A percentile compares a stretch with the other conserved stretches of the same genome.
Evolutionary conservation across 35 echinoderm and acorn worm genomes (phyloP).

Genomic region (Diadema setosum): DNA sequence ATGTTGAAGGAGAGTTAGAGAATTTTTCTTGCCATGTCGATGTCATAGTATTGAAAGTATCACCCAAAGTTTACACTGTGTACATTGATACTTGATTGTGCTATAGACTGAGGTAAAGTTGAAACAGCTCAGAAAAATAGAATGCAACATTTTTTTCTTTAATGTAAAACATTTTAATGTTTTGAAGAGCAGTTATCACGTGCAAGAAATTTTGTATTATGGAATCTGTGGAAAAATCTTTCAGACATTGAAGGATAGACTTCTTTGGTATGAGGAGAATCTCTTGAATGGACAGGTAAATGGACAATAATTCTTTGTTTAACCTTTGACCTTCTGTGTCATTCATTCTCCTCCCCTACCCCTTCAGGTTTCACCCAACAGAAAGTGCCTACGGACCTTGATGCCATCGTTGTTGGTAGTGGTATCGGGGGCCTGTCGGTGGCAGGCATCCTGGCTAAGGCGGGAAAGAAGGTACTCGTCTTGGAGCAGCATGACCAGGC

Average conservation of each 20-base stretch:
- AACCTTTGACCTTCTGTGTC: background rate
- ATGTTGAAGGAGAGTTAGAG: no score
- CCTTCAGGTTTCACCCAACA: slow-evolving; percentile 62
- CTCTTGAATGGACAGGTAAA: background rate
- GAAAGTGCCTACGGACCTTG: slow-evolving; percentile 76
- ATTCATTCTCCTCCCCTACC: background rate
- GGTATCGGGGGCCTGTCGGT: slow-evolving; percentile 88
- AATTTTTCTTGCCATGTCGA: no score
- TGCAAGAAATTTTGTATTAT: background rate
- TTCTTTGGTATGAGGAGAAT: background rate
- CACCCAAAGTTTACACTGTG: no score
- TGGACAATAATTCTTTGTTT: background rate
- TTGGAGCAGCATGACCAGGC: slow-evolving; percentile 98
- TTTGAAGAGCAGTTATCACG: background rate
- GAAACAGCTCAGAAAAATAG: no score
- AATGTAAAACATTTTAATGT: no score
- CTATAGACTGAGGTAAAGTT: no score
- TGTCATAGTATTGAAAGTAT: no score
- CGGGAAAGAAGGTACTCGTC: slow-evolving; percentile 93
- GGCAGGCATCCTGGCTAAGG: slow-evolving; percentile 61
- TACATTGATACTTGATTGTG: no score
- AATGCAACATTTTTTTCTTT: no score
- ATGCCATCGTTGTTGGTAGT: slow-evolving; percentile 94
- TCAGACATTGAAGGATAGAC: background rate
- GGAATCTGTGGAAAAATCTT: background rate